These are phyloP conservation scores for Drosophila borborema DNA, from an alignment of 2,888 invertebrate genomes.

Conservation along the genomic window DNA sequence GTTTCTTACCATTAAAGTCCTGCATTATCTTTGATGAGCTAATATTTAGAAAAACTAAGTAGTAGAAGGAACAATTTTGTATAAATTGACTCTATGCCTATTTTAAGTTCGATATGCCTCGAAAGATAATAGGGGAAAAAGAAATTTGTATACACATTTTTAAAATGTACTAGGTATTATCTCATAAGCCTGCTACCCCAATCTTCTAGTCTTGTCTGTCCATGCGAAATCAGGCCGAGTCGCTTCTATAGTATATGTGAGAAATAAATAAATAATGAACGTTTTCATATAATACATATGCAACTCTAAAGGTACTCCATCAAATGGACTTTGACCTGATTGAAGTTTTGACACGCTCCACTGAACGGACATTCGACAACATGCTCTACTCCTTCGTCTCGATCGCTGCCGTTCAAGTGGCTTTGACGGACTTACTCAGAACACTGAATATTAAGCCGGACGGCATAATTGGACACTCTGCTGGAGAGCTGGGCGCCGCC, in stretches of 20 bases:
- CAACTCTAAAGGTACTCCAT: slow-evolving; percentile 87
- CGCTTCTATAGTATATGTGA: not conserved
- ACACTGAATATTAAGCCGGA: slow-evolving; percentile 92
- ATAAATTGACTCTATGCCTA: too few relatives aligned
- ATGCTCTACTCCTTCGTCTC: slow-evolving; percentile 96
- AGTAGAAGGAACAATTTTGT: too few relatives aligned
- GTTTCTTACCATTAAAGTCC: too few relatives aligned
- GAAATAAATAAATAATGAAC: not conserved
- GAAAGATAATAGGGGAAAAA: too few relatives aligned
- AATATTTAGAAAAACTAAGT: too few relatives aligned
- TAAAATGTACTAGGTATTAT: too few relatives aligned
- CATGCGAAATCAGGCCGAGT: too few relatives aligned
- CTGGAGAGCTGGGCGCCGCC: slow-evolving; percentile 91
- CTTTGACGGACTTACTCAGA: slow-evolving; percentile 93
- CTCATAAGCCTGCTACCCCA: too few relatives aligned
- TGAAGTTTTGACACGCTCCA: slow-evolving; percentile 91
- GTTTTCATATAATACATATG: not conserved
- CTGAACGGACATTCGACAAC: slow-evolving; percentile 92
- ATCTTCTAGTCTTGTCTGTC: too few relatives aligned
- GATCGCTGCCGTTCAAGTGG: slow-evolving; percentile 98
- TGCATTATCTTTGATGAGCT: too few relatives aligned
- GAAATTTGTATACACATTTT: too few relatives aligned
- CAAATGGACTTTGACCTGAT: slow-evolving; percentile 93
- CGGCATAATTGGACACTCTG: slow-evolving; percentile 97
- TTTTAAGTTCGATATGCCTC: too few relatives aligned